Evolutionary conservation across 2,113 vertebrate species (phyloP).

Genomic region (Microtus ochrogaster): DNA sequence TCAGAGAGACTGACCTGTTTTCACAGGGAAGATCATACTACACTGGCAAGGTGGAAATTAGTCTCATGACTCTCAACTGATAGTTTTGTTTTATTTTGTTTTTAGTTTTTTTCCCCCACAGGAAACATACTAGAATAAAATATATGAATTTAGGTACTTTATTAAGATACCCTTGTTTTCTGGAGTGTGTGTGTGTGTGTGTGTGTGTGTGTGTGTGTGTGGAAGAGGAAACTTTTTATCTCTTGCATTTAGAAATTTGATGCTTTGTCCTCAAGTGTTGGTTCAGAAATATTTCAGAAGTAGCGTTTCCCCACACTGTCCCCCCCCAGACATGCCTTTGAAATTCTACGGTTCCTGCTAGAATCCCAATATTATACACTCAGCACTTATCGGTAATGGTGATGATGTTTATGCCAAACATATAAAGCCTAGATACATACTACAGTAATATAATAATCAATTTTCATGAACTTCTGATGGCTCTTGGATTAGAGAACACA

Average conservation of each 20-base stretch:
- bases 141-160: background rate
- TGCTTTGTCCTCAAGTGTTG: background rate
- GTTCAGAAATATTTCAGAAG: background rate
- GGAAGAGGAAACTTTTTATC: background rate
- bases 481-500: background rate
- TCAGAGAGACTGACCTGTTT: background rate
- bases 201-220: background rate
- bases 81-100: background rate
- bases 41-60: background rate
- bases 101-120: background rate
- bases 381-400: background rate
- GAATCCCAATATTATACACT: background rate
- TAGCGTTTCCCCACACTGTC: background rate
- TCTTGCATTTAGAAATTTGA: background rate
- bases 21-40: background rate
- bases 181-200: background rate
- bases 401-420: background rate
- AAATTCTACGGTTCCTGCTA: background rate
- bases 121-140: background rate
- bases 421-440: background rate
- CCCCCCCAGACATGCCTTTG: background rate
- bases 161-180: background rate
- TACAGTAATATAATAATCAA: background rate
- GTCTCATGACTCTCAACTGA: background rate
- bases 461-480: background rate